Conservation (phyloP, 2,113 vertebrate species). For the Guaruba guarouba region DNA sequence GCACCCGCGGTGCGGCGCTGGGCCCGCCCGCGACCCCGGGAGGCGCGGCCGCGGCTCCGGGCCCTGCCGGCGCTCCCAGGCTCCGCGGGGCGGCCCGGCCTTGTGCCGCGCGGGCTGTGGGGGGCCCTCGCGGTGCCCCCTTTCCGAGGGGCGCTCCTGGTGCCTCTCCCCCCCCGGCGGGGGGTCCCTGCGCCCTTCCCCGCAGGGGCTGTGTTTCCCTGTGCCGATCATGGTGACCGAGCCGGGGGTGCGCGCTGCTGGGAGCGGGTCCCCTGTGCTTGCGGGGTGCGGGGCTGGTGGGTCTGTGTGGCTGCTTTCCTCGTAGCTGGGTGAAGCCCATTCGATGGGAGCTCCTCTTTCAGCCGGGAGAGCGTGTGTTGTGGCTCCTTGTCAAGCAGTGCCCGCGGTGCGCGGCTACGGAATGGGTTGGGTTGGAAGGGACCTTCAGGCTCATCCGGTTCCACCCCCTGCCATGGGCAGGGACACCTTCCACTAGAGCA, state of each 20-base stretch:
- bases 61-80: neutral
- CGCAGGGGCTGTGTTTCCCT: too few relatives aligned
- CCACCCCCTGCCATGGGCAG: neutral
- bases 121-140: too few relatives aligned
- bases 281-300: rapidly evolving
- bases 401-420: rapidly evolving
- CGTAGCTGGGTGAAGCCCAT: rapidly evolving
- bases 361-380: rapidly evolving
- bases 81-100: neutral
- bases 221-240: too few relatives aligned
- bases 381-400: neutral
- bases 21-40: too few relatives aligned
- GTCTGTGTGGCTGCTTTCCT: neutral
- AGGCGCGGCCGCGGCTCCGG: too few relatives aligned
- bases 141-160: too few relatives aligned
- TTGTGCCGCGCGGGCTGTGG: neutral
- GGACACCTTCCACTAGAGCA: neutral
- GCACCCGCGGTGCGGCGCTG: too few relatives aligned
- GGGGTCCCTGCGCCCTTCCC: neutral
- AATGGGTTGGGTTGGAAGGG: neutral
- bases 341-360: rapidly evolving
- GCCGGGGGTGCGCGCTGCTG: rapidly evolving
- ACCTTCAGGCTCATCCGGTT: neutral
- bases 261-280: rapidly evolving
- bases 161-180: too few relatives aligned